Percentiles rank a stretch among this genome's conserved stretches.
These are phyloP conservation scores for Pogonognathellus flavescens DNA, from an alignment of 1,140 invertebrate genomes.

Conservation along the genomic window DNA sequence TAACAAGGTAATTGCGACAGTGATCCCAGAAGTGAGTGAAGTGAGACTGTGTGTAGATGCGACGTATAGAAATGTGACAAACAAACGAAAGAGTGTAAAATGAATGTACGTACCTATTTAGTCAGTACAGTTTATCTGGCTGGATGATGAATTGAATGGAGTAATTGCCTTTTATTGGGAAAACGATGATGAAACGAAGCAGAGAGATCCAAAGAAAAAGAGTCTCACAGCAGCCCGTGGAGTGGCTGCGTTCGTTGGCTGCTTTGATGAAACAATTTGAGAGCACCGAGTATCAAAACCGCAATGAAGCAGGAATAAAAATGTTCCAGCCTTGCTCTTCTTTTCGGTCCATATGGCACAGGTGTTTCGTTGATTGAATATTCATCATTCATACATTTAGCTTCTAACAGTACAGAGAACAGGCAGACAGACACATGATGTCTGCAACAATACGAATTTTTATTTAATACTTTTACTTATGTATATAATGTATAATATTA, in stretches of 20 bases:
- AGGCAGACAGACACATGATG: conserved; percentile 24
- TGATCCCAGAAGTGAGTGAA: no score
- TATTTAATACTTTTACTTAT: conserved; percentile 5
- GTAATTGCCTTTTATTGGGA: background rate
- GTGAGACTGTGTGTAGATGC: no score
- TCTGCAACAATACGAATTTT: background rate
- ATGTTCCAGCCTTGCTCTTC: conserved; percentile 61
- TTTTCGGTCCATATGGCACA: conserved; percentile 66
- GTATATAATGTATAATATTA: background rate
- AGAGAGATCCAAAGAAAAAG: background rate
- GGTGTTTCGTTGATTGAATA: conserved; percentile 68
- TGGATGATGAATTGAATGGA: background rate
- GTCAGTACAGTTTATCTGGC: background rate
- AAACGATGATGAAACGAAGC: background rate
- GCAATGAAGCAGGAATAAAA: conserved; percentile 59
- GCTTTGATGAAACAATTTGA: conserved; percentile 53
- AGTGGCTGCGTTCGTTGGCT: background rate
- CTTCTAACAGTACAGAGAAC: conserved; percentile 12
- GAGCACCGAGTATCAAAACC: conserved; percentile 47
- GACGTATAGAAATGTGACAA: no score
- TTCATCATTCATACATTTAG: conserved; percentile 67
- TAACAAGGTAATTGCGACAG: no score
- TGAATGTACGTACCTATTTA: no score
- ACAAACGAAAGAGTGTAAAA: no score
- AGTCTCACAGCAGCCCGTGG: conserved; percentile 12